Evolutionary conservation across 2,113 vertebrate species (phyloP).

Genomic region (Axis porcinus): DNA sequence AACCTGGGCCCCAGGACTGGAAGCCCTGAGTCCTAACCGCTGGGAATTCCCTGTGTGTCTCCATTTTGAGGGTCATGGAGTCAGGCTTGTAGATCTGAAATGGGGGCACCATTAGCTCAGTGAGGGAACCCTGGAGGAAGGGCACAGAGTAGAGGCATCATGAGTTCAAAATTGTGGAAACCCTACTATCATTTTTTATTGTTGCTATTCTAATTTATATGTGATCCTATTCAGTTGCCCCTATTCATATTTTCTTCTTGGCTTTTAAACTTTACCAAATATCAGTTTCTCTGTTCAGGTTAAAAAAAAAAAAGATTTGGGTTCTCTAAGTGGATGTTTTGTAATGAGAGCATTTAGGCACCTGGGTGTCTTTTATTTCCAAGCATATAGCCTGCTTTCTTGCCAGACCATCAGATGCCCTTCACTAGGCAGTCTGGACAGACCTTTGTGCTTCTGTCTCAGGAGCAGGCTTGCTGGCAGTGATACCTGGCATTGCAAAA

Average conservation of each 20-base stretch:
- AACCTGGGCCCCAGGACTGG: neutral
- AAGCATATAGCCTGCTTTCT: neutral
- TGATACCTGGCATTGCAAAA: constrained; percentile 61
- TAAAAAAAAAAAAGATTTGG: neutral
- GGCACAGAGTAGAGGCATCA: neutral
- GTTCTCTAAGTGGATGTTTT: neutral
- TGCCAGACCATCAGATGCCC: constrained; percentile 17
- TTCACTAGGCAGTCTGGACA: constrained; percentile 2
- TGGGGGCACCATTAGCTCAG: neutral
- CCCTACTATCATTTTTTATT: neutral
- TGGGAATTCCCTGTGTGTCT: neutral
- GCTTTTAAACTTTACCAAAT: constrained; percentile 23
- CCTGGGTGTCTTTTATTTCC: neutral
- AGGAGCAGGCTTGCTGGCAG: constrained; percentile 47
- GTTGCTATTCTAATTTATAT: neutral
- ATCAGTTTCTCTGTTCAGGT: neutral
- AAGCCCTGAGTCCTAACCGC: neutral
- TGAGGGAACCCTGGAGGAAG: neutral
- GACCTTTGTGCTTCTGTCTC: constrained; percentile 59
- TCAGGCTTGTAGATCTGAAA: neutral
- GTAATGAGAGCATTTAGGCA: neutral
- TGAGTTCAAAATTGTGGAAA: neutral
- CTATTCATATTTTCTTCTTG: constrained; percentile 5
- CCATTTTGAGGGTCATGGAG: neutral
- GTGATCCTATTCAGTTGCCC: neutral